Evolutionary conservation across 2,888 invertebrate species (phyloP).

Genomic region (Apeira syringaria): DNA sequence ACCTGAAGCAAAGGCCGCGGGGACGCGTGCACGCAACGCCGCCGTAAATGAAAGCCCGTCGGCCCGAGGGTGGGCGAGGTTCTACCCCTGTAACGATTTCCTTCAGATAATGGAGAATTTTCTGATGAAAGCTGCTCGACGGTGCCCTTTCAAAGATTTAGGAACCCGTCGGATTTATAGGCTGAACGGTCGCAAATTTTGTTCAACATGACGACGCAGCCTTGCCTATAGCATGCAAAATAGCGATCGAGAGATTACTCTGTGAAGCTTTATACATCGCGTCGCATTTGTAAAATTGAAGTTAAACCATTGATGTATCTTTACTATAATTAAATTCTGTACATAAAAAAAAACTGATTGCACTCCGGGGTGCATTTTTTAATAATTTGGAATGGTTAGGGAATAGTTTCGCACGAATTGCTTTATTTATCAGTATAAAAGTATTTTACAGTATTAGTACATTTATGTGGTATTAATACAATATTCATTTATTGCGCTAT

Average conservation of each 20-base stretch:
- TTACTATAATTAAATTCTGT: too few species aligned
- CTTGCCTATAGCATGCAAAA: conserved; percentile 62
- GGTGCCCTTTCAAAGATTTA: conserved; percentile 76
- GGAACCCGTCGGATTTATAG: conserved; percentile 69
- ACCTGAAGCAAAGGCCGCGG: conserved; percentile 77
- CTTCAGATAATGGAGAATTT: conserved; percentile 80
- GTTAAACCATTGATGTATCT: too few species aligned
- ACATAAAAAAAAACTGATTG: too few species aligned
- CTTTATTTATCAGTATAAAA: too few species aligned
- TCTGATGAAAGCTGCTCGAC: conserved; percentile 76
- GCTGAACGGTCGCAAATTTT: conserved; percentile 65
- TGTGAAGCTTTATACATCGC: too few species aligned
- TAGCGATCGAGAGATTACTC: conserved; percentile 44
- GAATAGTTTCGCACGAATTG: too few species aligned
- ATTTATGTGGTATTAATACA: too few species aligned
- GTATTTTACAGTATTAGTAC: too few species aligned
- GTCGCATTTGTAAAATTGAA: too few species aligned
- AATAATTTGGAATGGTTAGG: too few species aligned
- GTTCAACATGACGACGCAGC: conserved; percentile 62
- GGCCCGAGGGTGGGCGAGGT: conserved; percentile 72
- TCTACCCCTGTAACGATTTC: conserved; percentile 80
- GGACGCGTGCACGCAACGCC: conserved; percentile 79
- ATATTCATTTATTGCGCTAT: too few species aligned
- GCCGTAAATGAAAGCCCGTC: conserved; percentile 74
- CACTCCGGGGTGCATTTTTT: too few species aligned